These are phyloP conservation scores for Lepetodrilus schrolli DNA, from an alignment of 2,888 invertebrate species.

Conservation along the genomic window DNA sequence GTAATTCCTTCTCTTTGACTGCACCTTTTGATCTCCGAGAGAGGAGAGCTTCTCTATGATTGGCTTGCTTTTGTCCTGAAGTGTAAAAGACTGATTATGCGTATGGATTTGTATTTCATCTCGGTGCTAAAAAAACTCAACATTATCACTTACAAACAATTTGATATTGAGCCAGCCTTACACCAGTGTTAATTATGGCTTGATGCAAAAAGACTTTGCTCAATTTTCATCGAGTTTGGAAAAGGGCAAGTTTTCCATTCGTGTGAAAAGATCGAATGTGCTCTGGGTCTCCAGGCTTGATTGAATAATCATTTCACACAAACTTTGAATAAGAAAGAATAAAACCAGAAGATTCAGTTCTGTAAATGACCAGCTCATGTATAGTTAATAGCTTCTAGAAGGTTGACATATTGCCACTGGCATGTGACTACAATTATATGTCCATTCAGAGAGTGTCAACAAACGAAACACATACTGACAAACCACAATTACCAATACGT, in stretches of 20 bases:
- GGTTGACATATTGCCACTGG: conserved; percentile 23
- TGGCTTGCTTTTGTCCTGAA: neutral
- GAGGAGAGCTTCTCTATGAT: neutral
- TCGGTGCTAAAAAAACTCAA: neutral
- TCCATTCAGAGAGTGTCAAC: neutral
- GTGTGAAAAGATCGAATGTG: conserved; percentile 17
- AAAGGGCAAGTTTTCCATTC: conserved; percentile 13
- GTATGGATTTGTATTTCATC: neutral
- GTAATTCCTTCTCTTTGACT: neutral
- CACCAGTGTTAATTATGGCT: conserved; percentile 5
- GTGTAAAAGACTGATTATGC: conserved; percentile 1
- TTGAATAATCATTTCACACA: conserved; percentile 26
- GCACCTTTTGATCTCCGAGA: neutral
- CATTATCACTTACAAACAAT: conserved; percentile 25
- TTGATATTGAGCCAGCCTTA: conserved; percentile 2
- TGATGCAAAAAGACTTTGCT: neutral
- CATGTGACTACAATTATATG: conserved; percentile 22
- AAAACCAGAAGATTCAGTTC: conserved; percentile 7
- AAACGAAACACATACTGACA: neutral
- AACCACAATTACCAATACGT: neutral
- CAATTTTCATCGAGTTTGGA: neutral
- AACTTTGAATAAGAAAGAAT: conserved; percentile 20
- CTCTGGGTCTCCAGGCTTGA: neutral
- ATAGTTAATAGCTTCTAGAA: neutral
- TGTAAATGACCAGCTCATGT: conserved; percentile 22